Conservation (phyloP, 1,140 invertebrate genomes). For the Akabosia matsudoensis region DNA sequence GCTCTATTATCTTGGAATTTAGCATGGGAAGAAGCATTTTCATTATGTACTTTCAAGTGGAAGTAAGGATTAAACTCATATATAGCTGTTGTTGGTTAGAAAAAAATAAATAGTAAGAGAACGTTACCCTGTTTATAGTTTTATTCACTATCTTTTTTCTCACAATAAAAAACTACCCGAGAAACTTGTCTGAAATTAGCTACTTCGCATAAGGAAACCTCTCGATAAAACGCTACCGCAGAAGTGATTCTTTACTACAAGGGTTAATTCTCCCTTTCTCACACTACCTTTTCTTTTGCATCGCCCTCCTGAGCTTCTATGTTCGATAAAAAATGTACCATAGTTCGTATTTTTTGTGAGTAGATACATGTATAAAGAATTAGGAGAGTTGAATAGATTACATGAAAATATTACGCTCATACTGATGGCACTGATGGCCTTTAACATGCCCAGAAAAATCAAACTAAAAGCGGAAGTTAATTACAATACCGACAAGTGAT, state of each 20-base stretch:
- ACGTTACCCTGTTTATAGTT: not conserved
- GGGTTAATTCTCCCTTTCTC: too few relatives aligned
- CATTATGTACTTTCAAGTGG: not conserved
- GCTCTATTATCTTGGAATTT: conserved; percentile 11
- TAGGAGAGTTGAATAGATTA: too few relatives aligned
- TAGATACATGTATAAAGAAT: too few relatives aligned
- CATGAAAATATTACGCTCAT: too few relatives aligned
- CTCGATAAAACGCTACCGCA: not conserved
- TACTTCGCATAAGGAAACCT: not conserved
- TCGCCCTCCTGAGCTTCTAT: too few relatives aligned
- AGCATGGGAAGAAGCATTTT: conserved; percentile 12
- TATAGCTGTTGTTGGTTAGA: not conserved
- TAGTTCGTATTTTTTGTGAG: too few relatives aligned
- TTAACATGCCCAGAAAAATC: too few relatives aligned
- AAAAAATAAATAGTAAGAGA: not conserved
- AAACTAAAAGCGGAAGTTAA: not conserved
- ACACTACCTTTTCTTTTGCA: too few relatives aligned
- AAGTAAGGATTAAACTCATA: not conserved
- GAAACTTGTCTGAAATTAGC: not conserved
- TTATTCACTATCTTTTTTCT: not conserved
- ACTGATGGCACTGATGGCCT: too few relatives aligned
- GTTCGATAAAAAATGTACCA: too few relatives aligned
- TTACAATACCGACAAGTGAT: not conserved
- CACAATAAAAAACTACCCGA: not conserved
- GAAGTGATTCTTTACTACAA: too few relatives aligned